Conservation (phyloP, 2,113 vertebrate genomes). For the Nansenia antarctica region DNA sequence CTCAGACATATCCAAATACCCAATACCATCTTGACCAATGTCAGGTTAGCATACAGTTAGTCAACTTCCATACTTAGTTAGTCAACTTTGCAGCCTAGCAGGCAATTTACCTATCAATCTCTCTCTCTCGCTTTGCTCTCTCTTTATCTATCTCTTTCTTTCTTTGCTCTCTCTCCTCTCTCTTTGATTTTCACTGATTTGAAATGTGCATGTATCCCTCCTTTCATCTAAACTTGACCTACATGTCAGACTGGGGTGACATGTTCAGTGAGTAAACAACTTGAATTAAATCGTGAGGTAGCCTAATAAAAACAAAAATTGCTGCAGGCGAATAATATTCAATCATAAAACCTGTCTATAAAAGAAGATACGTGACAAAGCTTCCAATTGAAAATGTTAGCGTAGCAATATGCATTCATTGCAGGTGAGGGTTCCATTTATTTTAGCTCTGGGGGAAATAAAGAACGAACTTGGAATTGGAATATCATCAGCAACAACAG, state of each 20-base stretch:
- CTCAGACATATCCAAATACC: too few relatives aligned
- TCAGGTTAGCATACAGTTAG: too few relatives aligned
- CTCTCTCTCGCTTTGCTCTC: not conserved
- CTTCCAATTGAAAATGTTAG: too few relatives aligned
- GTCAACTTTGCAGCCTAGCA: too few relatives aligned
- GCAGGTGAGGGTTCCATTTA: not conserved
- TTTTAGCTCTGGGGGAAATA: not conserved
- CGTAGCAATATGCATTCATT: slow-evolving; percentile 2
- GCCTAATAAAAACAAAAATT: too few relatives aligned
- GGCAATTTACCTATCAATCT: not conserved
- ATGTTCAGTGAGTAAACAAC: too few relatives aligned
- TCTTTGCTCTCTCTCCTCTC: not conserved
- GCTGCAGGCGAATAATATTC: too few relatives aligned
- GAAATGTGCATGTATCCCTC: not conserved
- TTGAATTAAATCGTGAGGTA: too few relatives aligned
- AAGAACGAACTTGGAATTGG: not conserved
- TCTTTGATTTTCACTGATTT: not conserved
- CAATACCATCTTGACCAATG: too few relatives aligned
- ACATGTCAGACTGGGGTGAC: not conserved
- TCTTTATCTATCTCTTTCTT: not conserved
- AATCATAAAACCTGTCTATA: too few relatives aligned
- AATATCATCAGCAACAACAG: not conserved
- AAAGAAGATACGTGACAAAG: too few relatives aligned
- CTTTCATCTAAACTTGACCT: not conserved
- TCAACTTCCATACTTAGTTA: too few relatives aligned